Evolutionary conservation across 2,888 invertebrate genomes (phyloP).

Genomic region (Eulithis testata): DNA sequence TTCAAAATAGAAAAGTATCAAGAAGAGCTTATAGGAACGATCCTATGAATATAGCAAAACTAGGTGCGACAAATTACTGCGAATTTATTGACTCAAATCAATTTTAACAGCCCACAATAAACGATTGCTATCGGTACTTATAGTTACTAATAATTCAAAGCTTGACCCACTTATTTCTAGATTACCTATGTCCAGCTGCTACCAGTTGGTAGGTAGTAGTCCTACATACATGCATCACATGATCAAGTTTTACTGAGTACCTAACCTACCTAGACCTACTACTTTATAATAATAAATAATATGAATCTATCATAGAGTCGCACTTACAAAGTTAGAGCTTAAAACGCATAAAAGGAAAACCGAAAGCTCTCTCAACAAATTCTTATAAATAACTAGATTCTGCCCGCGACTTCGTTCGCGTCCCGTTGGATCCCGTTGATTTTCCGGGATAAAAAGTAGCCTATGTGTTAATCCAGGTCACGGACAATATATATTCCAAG

Average conservation of each 20-base stretch:
- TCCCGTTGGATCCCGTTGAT: too few relatives aligned
- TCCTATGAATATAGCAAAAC: background rate
- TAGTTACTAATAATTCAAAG: conserved; percentile 14
- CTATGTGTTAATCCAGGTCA: too few relatives aligned
- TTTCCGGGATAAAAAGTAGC: too few relatives aligned
- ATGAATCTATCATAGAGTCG: background rate
- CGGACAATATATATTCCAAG: too few relatives aligned
- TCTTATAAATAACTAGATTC: too few relatives aligned
- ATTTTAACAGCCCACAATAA: conserved; percentile 9
- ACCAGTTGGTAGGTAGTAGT: conserved; percentile 7
- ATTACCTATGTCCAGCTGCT: conserved; percentile 13
- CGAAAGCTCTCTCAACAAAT: too few relatives aligned
- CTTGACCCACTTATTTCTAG: conserved; percentile 28
- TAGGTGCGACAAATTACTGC: conserved; percentile 1
- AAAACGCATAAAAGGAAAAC: background rate
- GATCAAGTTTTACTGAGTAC: conserved; percentile 13
- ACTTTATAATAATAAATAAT: too few relatives aligned
- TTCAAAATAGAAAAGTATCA: too few relatives aligned
- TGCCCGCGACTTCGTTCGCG: too few relatives aligned
- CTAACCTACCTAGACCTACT: too few relatives aligned
- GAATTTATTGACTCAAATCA: background rate
- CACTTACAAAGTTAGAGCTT: background rate
- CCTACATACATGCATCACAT: conserved; percentile 13
- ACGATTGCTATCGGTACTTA: conserved; percentile 4
- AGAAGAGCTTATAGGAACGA: too few relatives aligned